Percentiles rank a stretch among this genome's conserved stretches.
phyloP scores from a whole-genome alignment of 2,797 vertebrate genomes.

The Lithobates pipiens region DNA sequence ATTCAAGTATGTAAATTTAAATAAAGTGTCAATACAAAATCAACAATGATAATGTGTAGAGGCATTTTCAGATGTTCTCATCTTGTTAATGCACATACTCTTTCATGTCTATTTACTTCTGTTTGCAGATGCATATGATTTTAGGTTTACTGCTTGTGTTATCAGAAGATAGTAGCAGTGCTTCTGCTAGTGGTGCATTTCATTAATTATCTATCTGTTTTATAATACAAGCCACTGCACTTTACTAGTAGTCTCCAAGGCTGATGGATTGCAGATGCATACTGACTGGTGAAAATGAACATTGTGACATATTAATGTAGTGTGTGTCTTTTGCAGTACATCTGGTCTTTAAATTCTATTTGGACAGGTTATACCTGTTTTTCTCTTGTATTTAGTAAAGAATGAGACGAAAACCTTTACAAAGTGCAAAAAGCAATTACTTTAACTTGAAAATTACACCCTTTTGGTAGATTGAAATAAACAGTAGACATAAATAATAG shows the following conservation, averaged over 20 bases:
- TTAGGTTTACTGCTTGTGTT: neutral
- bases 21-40: neutral
- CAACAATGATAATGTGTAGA: conserved; percentile 8
- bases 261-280: conserved; percentile 25
- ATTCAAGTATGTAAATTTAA: neutral
- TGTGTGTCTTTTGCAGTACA: neutral
- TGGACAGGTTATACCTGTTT: neutral
- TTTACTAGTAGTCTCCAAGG: conserved; percentile 5
- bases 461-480: neutral
- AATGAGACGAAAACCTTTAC: neutral
- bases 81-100: conserved; percentile 5
- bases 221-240: conserved; percentile 3
- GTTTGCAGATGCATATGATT: conserved; percentile 4
- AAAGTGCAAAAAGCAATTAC: neutral
- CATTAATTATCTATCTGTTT: conserved; percentile 7
- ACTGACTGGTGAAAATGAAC: neutral
- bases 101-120: conserved; percentile 27
- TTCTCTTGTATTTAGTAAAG: neutral
- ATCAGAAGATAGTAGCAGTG: conserved; percentile 31
- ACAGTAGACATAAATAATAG: neutral
- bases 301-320: conserved; percentile 6
- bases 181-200: conserved; percentile 13
- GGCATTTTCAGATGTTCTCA: neutral
- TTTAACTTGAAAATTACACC: neutral
- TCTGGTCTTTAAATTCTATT: neutral